phyloP scores from a whole-genome alignment of 2,888 invertebrate genomes.

The Bhutanitis thaidina region DNA sequence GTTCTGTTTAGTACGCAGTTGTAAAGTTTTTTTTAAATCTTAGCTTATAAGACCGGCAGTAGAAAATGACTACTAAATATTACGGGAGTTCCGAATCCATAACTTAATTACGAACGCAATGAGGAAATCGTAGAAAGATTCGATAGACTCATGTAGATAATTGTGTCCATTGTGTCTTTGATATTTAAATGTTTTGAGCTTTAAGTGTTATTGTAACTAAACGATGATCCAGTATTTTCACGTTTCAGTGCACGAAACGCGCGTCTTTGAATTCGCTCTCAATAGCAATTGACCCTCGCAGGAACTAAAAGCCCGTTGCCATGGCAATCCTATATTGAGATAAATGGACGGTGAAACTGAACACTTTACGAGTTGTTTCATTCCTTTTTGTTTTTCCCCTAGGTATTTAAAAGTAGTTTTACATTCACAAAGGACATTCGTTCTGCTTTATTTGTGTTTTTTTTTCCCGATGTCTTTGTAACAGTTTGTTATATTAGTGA shows the following conservation, averaged over 20 bases:
- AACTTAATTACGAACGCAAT: too few relatives aligned
- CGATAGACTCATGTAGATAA: too few relatives aligned
- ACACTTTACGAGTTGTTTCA: conserved; percentile 14
- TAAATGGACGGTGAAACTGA: conserved; percentile 17
- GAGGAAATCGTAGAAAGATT: too few relatives aligned
- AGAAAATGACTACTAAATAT: too few relatives aligned
- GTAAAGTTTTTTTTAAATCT: too few relatives aligned
- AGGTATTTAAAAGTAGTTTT: neutral
- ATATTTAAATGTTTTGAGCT: neutral
- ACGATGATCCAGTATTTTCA: neutral
- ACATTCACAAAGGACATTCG: conserved; percentile 2
- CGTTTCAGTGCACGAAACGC: neutral
- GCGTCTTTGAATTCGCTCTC: conserved; percentile 1
- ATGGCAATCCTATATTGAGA: conserved; percentile 20
- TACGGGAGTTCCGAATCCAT: too few relatives aligned
- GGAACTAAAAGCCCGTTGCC: conserved; percentile 14
- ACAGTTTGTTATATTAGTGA: too few relatives aligned
- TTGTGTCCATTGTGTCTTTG: too few relatives aligned
- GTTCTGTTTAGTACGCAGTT: too few relatives aligned
- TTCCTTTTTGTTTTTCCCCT: neutral
- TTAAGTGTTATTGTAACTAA: neutral
- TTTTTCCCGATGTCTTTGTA: too few relatives aligned
- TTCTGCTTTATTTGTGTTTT: too few relatives aligned
- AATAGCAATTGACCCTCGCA: conserved; percentile 9
- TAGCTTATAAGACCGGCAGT: too few relatives aligned